Base-by-base conservation (phyloP, 2,888 invertebrate genomes). In the Dromius quadrimaculatus region DNA sequence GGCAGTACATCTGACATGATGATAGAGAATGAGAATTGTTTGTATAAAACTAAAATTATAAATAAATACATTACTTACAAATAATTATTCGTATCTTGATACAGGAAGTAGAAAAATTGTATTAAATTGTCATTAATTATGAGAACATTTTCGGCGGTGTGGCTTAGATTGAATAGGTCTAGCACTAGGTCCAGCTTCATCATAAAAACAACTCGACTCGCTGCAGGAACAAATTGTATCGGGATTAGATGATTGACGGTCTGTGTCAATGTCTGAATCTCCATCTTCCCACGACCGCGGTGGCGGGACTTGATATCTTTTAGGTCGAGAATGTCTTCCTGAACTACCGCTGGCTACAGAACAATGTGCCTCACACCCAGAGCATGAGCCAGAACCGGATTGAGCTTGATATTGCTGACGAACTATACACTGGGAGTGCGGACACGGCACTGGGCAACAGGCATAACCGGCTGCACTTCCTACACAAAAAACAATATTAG, bases 201-300 rank as follows among this genome's bases (percentile, higher is more conserved):
- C 87, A 76, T 88, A 88, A 66, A 88, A 80, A 75, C 87, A 88
- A 50, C 87, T 87, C 13, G 87, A 87, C 76, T 88, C 88, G 77
- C 87, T 87, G 79, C 88, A 88, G 23, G 88, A 88, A 78, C 88
- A 88, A 62, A 84, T 84, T 1, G 87, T 88, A 75, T 88, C 88
- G 75, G 83, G 84, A 73, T 83, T 83, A 72, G 83, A 78, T 78
- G 84, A 81, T 74, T 83, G 82, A 76, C 81, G 78, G 72, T 83
- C 83, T 62, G 84, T 85, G 74, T 86, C 86, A 43, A 79, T 79
- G 75, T 85, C 85, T 17, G 78, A 81, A 70, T 81, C 81, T 50
- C 81, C 81, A n/a, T 81, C 81, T 81, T 82, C 82, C 72, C 77
- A 77, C 45, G 81, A 81, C 77, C 76, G 78, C 72, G 79, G 78